Evolutionary conservation across 2,888 invertebrate species (phyloP).

Genomic region (Phorcus lineatus): DNA sequence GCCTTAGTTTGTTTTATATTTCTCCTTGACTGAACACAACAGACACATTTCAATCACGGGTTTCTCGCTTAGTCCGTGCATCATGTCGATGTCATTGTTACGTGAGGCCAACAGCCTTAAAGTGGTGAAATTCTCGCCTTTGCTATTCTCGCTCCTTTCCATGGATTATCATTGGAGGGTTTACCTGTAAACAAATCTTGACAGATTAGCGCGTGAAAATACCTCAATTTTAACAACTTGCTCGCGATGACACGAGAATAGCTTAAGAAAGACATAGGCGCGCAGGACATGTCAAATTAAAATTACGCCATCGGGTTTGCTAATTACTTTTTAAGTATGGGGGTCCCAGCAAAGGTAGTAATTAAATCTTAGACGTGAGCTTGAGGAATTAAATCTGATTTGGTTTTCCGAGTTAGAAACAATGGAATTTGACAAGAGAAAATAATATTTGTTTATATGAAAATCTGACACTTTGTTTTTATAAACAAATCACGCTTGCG

Average conservation of each 20-base stretch:
- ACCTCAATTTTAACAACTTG: slow-evolving; percentile 19
- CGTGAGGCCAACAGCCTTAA: neutral
- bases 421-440: neutral
- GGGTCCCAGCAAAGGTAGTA: neutral
- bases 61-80: neutral
- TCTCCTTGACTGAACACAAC: slow-evolving; percentile 8
- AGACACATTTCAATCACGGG: slow-evolving; percentile 11
- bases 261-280: neutral
- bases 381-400: neutral
- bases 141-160: neutral
- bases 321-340: slow-evolving; percentile 20
- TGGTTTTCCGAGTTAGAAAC: neutral
- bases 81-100: slow-evolving; percentile 11
- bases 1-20: slow-evolving; percentile 24
- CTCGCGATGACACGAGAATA: slow-evolving; percentile 19
- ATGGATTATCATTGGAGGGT: neutral
- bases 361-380: slow-evolving; percentile 4
- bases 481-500: neutral
- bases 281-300: slow-evolving; percentile 7
- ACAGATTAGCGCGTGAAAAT: slow-evolving; percentile 14
- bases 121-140: neutral
- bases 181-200: slow-evolving; percentile 21
- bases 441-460: slow-evolving; percentile 19
- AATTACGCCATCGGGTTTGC: neutral
- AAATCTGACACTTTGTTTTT: slow-evolving; percentile 15